A percentile compares a stretch with the other conserved stretches of the same genome.
These are phyloP conservation scores for Choreutis nemorana DNA, from an alignment of 2,888 invertebrate species.

Conservation along the genomic window DNA sequence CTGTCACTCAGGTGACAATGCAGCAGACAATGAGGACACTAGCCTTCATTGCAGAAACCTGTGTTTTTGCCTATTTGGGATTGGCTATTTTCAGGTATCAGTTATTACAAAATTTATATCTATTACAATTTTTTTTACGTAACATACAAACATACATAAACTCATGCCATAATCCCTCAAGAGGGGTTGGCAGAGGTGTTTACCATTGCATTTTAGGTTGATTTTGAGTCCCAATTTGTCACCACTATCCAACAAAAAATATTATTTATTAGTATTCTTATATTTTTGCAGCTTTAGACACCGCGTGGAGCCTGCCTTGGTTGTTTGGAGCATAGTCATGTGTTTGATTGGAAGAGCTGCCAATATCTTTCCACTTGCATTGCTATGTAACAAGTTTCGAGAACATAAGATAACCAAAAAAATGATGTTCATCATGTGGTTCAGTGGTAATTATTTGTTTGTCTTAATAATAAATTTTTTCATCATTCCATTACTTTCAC, in stretches of 20 bases:
- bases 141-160: background rate
- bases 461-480: too few relatives aligned
- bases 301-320: conserved; percentile 88
- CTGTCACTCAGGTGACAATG: conserved; percentile 99
- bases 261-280: background rate
- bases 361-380: conserved; percentile 95
- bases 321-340: conserved; percentile 93
- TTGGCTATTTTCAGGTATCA: conserved; percentile 75
- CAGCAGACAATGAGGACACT: conserved; percentile 98
- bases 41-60: conserved; percentile 97
- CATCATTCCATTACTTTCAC: too few relatives aligned
- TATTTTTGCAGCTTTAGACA: conserved; percentile 88
- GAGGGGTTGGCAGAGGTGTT: background rate
- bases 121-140: background rate
- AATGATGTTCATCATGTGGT: conserved; percentile 99
- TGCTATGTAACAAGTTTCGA: conserved; percentile 93
- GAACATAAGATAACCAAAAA: conserved; percentile 97
- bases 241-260: too few relatives aligned
- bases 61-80: conserved; percentile 98
- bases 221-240: too few relatives aligned
- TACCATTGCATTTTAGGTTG: background rate
- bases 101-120: background rate
- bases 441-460: conserved; percentile 86
- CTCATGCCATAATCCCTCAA: background rate
- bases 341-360: conserved; percentile 93